Evolutionary conservation across 2,113 vertebrate genomes (phyloP), one percentile per base, ranked within the genome.

Genomic region (Pseudopipra pipra): DNA sequence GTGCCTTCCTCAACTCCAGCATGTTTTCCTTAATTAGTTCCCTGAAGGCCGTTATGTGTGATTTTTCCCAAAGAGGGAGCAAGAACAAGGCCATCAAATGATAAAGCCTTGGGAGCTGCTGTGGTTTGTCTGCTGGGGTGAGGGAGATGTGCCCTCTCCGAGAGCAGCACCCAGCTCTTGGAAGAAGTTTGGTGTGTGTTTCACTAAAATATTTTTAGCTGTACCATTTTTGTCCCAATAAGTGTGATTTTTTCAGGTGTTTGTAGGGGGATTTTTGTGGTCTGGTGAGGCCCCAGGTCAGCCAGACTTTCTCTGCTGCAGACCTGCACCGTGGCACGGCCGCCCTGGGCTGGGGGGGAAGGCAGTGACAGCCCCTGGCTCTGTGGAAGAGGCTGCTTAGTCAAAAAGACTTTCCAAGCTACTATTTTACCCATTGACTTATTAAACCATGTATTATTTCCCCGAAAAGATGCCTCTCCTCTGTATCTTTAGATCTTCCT

Each of bases 131-230:
- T 8, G 66, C 62, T 27, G 1, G 0, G 27, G 6, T 4, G 7
- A 18, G 11, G 0, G 33, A 25, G 33, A 0, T 4, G 1, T 46
- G 8, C 21, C 24, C 13, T 12, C 4, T 22, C 10, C 3, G 3
- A 4, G 54, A 28, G 70, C 61, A 23, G 43, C 41, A 1, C 12
- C 0, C 2, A 14, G 8, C 84, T 49, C 51, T 12, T 10, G 68
- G 65, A 14, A 37, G 66, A 12, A 5, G 9, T 10, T 49, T 31
- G 16, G 0, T 10, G 28, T 27, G 46, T n/a, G 1, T 39, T 16
- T 62, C 46, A 5, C 83, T 44, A 0, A 5, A 13, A 15, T 10
- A 7, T 1, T 55, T 2, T 11, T 2, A 7, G 30, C 54, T 14
- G 47, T 31, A 0, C 27, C 35, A 9, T 16, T 31, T 68, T 5